These are phyloP conservation scores for Spialia ferax DNA, from an alignment of 2,888 invertebrate species.

Conservation along the genomic window DNA sequence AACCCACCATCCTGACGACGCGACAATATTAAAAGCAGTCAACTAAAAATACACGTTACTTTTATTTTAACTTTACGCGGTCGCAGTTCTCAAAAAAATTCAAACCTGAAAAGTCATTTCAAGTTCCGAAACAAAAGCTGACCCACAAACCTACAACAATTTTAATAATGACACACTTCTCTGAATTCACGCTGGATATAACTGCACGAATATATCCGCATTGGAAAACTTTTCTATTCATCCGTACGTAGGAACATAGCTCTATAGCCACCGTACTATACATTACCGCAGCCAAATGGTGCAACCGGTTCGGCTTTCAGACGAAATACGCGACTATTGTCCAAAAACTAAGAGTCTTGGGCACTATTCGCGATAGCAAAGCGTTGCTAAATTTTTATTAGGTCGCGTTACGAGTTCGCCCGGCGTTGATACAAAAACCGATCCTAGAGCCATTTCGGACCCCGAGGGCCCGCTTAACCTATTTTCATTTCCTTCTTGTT, in stretches of 20 bases:
- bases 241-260: background rate
- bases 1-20: too few relatives aligned
- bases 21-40: background rate
- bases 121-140: slow-evolving; percentile 35
- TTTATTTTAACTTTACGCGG: background rate
- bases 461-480: slow-evolving; percentile 74
- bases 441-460: slow-evolving; percentile 57
- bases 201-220: slow-evolving; percentile 22
- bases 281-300: slow-evolving; percentile 17
- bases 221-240: slow-evolving; percentile 14
- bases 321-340: slow-evolving; percentile 23
- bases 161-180: slow-evolving; percentile 39
- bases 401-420: slow-evolving; percentile 43
- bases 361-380: slow-evolving; percentile 33
- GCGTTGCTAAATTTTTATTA: slow-evolving; percentile 60
- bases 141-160: slow-evolving; percentile 40
- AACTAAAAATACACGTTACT: background rate
- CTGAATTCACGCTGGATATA: slow-evolving; percentile 27
- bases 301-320: slow-evolving; percentile 32
- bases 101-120: slow-evolving; percentile 22
- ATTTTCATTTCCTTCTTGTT: slow-evolving; percentile 71
- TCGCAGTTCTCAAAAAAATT: background rate
- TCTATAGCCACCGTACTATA: too few relatives aligned
- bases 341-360: slow-evolving; percentile 33
- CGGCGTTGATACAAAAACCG: slow-evolving; percentile 65